Conservation (phyloP, 2,113 vertebrate genomes). For the Melospiza melodia region DNA sequence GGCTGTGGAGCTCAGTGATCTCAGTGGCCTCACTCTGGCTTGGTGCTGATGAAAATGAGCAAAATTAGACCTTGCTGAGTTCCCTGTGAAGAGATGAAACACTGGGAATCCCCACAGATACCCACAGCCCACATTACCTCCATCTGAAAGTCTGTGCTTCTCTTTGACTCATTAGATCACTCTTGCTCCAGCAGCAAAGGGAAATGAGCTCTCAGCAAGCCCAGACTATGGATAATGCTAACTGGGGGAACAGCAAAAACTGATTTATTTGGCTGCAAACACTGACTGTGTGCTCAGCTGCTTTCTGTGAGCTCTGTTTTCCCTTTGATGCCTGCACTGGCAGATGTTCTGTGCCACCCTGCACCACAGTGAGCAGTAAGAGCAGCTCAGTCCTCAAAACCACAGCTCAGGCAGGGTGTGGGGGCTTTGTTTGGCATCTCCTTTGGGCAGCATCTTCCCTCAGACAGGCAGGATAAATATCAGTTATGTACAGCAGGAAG, state of each 20-base stretch:
- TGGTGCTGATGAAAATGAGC: background rate
- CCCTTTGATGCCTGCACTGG: background rate
- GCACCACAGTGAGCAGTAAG: background rate
- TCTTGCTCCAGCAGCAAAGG: background rate
- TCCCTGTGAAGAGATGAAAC: background rate
- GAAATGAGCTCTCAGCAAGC: background rate
- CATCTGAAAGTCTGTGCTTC: background rate
- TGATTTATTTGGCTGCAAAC: background rate
- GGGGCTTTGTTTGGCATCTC: background rate
- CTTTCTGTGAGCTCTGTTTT: background rate
- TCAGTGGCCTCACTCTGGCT: background rate
- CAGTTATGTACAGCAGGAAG: background rate
- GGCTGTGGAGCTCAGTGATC: background rate
- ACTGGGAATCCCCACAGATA: background rate
- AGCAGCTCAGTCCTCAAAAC: background rate
- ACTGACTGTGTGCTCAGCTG: fast-evolving
- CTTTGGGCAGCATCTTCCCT: background rate
- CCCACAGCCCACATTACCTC: background rate
- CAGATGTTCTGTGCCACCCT: background rate
- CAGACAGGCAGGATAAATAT: background rate
- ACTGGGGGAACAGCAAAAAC: background rate
- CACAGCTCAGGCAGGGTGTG: background rate
- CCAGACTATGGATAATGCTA: fast-evolving
- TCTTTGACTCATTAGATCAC: background rate
- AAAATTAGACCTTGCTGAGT: background rate